Conservation (phyloP, 2,888 invertebrate genomes). For the Thalpophila matura region DNA sequence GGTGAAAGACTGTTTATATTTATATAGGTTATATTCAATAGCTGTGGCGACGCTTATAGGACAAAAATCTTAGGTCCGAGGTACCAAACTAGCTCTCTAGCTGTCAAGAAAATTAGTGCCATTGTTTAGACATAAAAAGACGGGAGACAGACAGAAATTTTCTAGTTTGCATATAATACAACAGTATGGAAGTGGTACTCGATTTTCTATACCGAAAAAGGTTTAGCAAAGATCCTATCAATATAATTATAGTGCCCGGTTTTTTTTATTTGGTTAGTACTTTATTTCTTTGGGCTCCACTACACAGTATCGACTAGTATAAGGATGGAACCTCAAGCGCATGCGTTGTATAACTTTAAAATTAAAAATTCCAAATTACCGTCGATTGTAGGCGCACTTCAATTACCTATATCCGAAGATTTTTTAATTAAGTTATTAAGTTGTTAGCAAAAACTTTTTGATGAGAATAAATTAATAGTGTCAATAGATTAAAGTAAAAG, state of each 20-base stretch:
- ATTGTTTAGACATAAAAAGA: not conserved
- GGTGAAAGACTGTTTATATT: conserved; percentile 29
- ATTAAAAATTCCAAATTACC: conserved; percentile 1
- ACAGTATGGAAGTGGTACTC: no score
- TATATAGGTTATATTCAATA: conserved; percentile 4
- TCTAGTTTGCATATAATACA: no score
- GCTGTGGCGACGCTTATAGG: not conserved
- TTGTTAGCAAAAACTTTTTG: not conserved
- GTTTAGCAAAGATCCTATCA: no score
- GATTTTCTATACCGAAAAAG: no score
- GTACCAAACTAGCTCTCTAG: not conserved
- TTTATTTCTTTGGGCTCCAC: not conserved
- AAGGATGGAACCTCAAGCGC: not conserved
- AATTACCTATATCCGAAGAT: no score
- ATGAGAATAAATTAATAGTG: conserved; percentile 6
- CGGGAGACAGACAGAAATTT: not conserved
- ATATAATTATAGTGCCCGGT: not conserved
- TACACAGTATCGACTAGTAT: not conserved
- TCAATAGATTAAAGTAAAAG: no score
- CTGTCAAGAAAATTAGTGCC: not conserved
- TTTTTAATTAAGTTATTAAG: not conserved
- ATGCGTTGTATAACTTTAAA: not conserved
- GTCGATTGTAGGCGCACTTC: not conserved
- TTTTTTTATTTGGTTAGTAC: not conserved
- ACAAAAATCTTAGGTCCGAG: not conserved